Evolutionary conservation across 2,113 vertebrate species (phyloP).

Genomic region (Hassar affinis): DNA sequence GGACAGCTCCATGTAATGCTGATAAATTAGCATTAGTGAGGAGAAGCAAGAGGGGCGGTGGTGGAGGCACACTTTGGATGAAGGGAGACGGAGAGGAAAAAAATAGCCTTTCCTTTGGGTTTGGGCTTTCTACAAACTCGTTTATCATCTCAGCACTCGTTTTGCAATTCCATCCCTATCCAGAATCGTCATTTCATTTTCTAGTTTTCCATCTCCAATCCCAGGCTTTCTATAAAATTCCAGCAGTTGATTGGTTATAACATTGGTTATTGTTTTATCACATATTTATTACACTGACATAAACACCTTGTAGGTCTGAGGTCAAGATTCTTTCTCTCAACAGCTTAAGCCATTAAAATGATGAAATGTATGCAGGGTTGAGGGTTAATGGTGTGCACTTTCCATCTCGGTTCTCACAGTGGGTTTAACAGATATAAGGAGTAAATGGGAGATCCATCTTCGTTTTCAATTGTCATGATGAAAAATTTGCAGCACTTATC

Average conservation of each 20-base stretch:
- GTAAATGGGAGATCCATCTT: constrained; percentile 32
- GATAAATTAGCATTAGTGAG: constrained; percentile 79
- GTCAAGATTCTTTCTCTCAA: not conserved
- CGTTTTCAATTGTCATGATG: constrained; percentile 29
- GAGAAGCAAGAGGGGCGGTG: constrained; percentile 55
- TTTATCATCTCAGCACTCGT: constrained; percentile 64
- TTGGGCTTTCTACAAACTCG: constrained; percentile 73
- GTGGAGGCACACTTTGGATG: constrained; percentile 16
- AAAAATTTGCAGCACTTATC: constrained; percentile 28
- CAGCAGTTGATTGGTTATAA: not conserved
- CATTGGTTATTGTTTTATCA: constrained; percentile 15
- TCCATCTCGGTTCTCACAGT: constrained; percentile 18
- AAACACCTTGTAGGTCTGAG: not conserved
- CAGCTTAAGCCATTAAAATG: constrained; percentile 12
- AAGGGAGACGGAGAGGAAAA: constrained; percentile 25
- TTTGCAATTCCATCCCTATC: constrained; percentile 8
- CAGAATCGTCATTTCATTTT: not conserved
- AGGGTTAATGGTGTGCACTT: constrained; percentile 30
- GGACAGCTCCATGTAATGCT: constrained; percentile 77
- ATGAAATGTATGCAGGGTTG: constrained; percentile 1
- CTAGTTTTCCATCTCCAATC: not conserved
- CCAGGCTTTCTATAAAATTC: not conserved
- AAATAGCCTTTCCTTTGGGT: constrained; percentile 69
- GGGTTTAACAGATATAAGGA: constrained; percentile 29
- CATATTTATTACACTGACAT: constrained; percentile 9